Conservation (phyloP, 1,140 invertebrate species). For the roundworm (Caenorhabditis elegans) region DNA sequence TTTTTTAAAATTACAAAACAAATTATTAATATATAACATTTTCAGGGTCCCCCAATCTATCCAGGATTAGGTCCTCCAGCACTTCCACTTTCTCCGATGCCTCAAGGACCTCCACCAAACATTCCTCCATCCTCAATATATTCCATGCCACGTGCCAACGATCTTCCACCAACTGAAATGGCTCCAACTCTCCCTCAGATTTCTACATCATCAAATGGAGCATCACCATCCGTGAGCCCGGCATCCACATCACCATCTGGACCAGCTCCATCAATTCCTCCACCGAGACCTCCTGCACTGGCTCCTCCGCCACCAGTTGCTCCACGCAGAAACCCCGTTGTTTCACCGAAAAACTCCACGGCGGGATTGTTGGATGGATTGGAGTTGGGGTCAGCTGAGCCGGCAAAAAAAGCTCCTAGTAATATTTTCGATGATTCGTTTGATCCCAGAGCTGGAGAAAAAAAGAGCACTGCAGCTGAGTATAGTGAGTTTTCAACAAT, state of each 20-base stretch:
- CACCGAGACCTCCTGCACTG: slow-evolving; percentile 36
- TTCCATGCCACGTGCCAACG: neutral
- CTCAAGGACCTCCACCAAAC: slow-evolving; percentile 49
- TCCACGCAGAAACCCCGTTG: slow-evolving; percentile 19
- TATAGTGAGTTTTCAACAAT: neutral
- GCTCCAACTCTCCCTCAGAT: neutral
- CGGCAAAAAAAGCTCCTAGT: neutral
- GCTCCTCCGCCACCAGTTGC: slow-evolving; percentile 38
- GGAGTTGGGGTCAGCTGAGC: slow-evolving; percentile 1
- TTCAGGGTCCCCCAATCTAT: neutral
- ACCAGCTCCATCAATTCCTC: slow-evolving; percentile 37
- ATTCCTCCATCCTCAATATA: neutral
- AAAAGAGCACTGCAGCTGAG: neutral
- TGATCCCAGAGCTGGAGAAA: slow-evolving; percentile 55
- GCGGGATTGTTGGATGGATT: slow-evolving; percentile 7
- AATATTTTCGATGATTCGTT: slow-evolving; percentile 60
- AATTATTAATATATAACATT: too few species aligned
- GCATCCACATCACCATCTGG: slow-evolving; percentile 27
- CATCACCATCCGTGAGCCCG: slow-evolving; percentile 29
- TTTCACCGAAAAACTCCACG: neutral
- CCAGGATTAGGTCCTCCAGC: slow-evolving; percentile 14
- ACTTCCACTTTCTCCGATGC: slow-evolving; percentile 54
- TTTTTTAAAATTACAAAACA: too few species aligned
- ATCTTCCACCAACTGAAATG: neutral
- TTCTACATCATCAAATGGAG: slow-evolving; percentile 19